Base-by-base conservation (phyloP, 2,113 vertebrate species). In the Eubucco bourcierii region DNA sequence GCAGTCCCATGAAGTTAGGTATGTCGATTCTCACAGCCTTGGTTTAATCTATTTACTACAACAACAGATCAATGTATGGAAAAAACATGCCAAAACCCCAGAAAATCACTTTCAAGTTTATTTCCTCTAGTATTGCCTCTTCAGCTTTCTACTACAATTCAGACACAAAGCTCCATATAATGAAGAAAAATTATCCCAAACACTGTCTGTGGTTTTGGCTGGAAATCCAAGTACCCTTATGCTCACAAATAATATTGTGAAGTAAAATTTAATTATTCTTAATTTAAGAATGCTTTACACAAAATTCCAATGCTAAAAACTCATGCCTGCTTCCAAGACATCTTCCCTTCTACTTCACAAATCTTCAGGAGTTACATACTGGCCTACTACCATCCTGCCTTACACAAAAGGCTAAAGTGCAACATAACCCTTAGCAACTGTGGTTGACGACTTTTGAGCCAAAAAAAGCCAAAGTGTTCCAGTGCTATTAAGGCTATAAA, bases 351-450 rank as follows among this genome's bases (percentile, higher is more conserved):
- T 25, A 28, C 18, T 74, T 86, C 41, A 64, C 21, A 47, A 21
- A 66, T 41, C 25, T 73, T 61, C 63, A 37, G 24, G 27, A 81
- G 23, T 63, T 75, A 47, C 7, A 33, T 18, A 44, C 19, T 14
- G 28, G 20, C 44, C n/a, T 63, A 46, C 20, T 39, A 28, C 21
- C 3, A 1, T 16, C 83, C 41, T 23, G 16, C 33, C 37, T 84
- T 33, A 56, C 25, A 31, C 0, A 10, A 0, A 2, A 65, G 28
- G 15, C 55, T 82, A 0, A 81, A 79, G 18, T 8, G 27, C 12
- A 76, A n/a, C 0, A 0, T 16, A 75, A 80, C 25, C 44, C 77
- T 79, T 39, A 76, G 23, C 58, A 87, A 81, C 12, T 12, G 18
- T 66, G 50, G 50, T 4, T 73, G 34, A 59, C 70, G 85, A 34